Conservation (phyloP, 2,888 invertebrate species). For the Schizaphis graminum region DNA sequence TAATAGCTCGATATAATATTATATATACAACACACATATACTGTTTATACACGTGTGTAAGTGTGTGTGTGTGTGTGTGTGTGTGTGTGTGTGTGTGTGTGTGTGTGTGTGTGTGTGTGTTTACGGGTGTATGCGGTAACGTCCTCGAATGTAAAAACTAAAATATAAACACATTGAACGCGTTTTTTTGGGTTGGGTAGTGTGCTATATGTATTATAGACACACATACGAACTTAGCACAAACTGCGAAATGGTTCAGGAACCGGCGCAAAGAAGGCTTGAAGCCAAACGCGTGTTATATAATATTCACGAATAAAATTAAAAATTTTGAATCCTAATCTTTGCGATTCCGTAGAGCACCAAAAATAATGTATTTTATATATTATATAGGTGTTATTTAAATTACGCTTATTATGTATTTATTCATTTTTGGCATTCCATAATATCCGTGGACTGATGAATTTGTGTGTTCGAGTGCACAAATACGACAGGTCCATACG, state of each 20-base stretch:
- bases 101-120: background rate
- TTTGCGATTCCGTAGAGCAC: background rate
- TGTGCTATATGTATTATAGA: background rate
- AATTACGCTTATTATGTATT: background rate
- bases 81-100: background rate
- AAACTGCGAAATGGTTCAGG: background rate
- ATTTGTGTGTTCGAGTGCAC: background rate
- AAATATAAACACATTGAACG: background rate
- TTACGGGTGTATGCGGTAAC: slow-evolving; percentile 3
- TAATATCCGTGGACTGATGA: background rate
- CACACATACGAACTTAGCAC: no score
- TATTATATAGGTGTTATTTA: no score
- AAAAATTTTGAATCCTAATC: background rate
- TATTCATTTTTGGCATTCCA: background rate
- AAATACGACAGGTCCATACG: background rate
- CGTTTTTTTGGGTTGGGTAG: slow-evolving; percentile 24
- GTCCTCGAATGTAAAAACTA: slow-evolving; percentile 32
- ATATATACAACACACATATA: background rate
- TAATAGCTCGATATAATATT: slow-evolving; percentile 29
- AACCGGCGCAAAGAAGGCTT: background rate
- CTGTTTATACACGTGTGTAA: background rate
- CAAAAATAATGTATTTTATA: background rate
- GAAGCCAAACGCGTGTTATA: background rate
- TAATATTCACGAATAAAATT: background rate
- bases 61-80: background rate